Evolutionary conservation across 2,113 vertebrate genomes (phyloP).

Genomic region (Indicator maculatus): DNA sequence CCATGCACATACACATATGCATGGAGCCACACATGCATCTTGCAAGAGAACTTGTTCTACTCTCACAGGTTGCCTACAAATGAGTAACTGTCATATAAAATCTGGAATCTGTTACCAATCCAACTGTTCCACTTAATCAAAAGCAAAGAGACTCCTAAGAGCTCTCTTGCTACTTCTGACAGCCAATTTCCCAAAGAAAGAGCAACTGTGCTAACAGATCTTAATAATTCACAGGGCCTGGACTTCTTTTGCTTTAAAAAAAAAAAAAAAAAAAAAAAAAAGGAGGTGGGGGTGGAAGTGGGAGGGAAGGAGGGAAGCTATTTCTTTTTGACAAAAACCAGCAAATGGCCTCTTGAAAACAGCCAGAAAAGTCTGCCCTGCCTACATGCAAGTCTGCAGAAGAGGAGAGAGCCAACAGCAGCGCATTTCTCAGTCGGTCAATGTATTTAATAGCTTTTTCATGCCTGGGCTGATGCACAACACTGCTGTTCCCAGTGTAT

Average conservation of each 20-base stretch:
- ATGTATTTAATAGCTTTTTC: slow-evolving; percentile 34
- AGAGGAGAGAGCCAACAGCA: slow-evolving; percentile 28
- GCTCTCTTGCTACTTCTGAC: slow-evolving; percentile 64
- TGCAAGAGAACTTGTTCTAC: not conserved
- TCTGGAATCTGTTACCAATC: slow-evolving; percentile 59
- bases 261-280: not conserved
- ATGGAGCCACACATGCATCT: not conserved
- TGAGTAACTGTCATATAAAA: slow-evolving; percentile 57
- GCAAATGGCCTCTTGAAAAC: slow-evolving; percentile 73
- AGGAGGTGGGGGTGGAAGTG: not conserved
- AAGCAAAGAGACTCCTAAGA: slow-evolving; percentile 66
- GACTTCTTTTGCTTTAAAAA: slow-evolving; percentile 24
- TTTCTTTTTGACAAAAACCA: slow-evolving; percentile 73
- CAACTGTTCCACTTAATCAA: slow-evolving; percentile 72
- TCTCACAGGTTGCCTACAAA: slow-evolving; percentile 6
- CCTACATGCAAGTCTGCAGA: slow-evolving; percentile 25
- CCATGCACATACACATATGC: not conserved
- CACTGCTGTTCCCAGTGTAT: not conserved
- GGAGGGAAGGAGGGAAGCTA: not conserved
- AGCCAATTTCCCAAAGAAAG: slow-evolving; percentile 72
- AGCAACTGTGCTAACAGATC: slow-evolving; percentile 74
- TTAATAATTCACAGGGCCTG: slow-evolving; percentile 71
- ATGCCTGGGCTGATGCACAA: slow-evolving; percentile 8
- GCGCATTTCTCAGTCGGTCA: slow-evolving; percentile 37
- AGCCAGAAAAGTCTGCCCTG: slow-evolving; percentile 61